Evolutionary conservation across 2,797 vertebrate species (phyloP).

Genomic region (Heterohyrax brucei): DNA sequence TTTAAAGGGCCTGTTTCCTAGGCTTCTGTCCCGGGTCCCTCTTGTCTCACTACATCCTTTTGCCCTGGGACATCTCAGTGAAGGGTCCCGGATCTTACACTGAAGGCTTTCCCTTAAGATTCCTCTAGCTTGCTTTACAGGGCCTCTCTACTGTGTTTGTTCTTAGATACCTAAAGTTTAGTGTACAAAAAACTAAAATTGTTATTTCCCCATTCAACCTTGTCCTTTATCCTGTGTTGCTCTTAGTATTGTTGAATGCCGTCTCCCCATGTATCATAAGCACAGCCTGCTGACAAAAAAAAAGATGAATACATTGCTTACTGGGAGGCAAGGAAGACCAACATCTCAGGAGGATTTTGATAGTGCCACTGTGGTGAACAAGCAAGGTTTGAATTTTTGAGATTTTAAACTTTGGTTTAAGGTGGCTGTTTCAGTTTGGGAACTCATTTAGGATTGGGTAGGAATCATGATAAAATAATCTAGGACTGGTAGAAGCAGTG

Average conservation of each 20-base stretch:
- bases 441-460: no score
- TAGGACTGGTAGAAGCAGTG: neutral
- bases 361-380: neutral
- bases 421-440: neutral
- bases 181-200: neutral
- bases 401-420: neutral
- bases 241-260: neutral
- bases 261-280: neutral
- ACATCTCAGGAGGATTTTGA: neutral
- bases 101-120: neutral
- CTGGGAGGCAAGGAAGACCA: neutral
- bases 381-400: neutral
- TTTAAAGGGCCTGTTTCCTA: neutral
- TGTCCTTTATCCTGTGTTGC: neutral
- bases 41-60: fast-evolving
- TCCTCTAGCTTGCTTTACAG: neutral
- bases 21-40: neutral
- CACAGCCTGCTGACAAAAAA: neutral
- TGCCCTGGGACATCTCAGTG: neutral
- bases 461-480: neutral
- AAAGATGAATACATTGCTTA: neutral
- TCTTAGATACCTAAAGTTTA: neutral
- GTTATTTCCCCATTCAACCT: neutral
- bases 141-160: neutral
- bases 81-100: neutral